Evolutionary conservation across 2,113 vertebrate genomes (phyloP).

Genomic region (Stegostoma tigrinum): DNA sequence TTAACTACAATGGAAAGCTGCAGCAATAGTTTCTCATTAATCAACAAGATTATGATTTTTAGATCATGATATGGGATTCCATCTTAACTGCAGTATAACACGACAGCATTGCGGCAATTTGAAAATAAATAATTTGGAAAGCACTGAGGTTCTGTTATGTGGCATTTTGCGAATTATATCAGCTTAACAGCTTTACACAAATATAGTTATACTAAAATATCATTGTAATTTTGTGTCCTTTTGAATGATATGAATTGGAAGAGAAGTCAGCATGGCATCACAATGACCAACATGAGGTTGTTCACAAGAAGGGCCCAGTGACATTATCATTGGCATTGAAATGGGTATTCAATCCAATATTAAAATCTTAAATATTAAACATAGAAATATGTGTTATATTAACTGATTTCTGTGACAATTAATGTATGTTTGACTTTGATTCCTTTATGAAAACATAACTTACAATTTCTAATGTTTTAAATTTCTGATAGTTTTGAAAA

Average conservation of each 20-base stretch:
- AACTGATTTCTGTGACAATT: background rate
- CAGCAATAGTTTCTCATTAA: background rate
- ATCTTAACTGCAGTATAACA: background rate
- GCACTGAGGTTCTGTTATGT: background rate
- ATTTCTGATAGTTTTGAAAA: constrained; percentile 36
- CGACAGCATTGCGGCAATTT: background rate
- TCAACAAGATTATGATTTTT: background rate
- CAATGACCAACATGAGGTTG: background rate
- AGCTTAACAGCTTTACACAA: background rate
- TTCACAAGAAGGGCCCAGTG: background rate
- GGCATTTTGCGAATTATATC: background rate
- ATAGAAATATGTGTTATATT: background rate
- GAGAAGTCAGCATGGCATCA: background rate
- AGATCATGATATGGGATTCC: background rate
- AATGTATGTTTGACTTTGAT: background rate
- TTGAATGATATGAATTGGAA: background rate
- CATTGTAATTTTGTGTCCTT: background rate
- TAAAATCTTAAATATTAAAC: background rate
- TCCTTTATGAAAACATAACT: background rate
- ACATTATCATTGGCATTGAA: constrained; percentile 8
- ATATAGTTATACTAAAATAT: background rate
- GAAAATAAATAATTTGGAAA: background rate
- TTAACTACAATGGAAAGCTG: background rate
- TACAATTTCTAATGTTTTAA: background rate
- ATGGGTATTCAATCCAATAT: background rate